Conservation (phyloP, 2,797 vertebrate genomes). For the Macropus fuliginosus region DNA sequence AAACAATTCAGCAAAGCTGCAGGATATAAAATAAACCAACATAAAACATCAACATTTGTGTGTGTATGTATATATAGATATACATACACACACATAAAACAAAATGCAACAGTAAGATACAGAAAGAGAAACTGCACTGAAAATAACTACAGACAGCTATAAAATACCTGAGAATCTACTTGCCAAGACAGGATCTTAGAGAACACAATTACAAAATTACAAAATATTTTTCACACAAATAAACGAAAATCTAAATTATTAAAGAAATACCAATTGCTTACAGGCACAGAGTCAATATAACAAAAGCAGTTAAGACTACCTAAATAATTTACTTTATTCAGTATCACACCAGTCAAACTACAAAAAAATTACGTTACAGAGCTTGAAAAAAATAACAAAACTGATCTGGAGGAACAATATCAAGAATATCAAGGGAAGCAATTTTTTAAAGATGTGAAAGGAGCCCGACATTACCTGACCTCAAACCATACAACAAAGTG, state of each 20-base stretch:
- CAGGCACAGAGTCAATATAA: background rate
- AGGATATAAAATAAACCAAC: background rate
- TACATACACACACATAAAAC: too few species aligned
- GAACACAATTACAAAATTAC: background rate
- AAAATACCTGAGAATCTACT: background rate
- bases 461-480: background rate
- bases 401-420: background rate
- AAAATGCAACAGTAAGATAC: background rate
- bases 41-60: background rate
- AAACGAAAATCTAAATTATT: background rate
- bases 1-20: background rate
- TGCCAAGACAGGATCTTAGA: background rate
- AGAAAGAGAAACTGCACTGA: background rate
- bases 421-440: background rate
- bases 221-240: background rate
- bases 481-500: background rate
- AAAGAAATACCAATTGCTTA: background rate
- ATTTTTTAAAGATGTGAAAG: too few species aligned
- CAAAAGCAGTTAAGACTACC: background rate
- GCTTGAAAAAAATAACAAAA: background rate
- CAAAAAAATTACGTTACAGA: background rate
- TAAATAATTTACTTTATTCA: background rate
- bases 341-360: background rate
- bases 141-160: background rate
- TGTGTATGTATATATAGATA: too few species aligned